Base-by-base conservation (phyloP, 2,113 vertebrate species). In the Perccottus glenii region DNA sequence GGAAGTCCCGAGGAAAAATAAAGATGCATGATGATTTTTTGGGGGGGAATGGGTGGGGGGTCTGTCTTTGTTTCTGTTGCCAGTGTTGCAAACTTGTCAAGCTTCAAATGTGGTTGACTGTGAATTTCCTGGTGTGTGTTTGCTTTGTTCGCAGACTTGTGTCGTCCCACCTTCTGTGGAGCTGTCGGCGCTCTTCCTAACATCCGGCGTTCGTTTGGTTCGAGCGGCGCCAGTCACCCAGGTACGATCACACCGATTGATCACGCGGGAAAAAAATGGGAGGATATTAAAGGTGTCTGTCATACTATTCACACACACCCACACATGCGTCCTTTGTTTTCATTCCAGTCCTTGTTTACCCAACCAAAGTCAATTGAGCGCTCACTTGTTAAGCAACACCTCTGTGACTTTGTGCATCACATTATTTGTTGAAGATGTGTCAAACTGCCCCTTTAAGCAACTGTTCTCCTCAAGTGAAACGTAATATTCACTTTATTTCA, bases 211-310 rank as follows among this genome's bases (percentile, higher is more conserved):
- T 64, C 35, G 44, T 12, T 46, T 14, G 7, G 76, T 81, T 63
- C 83, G 73, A 84, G 77, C 79, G 58, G 79, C 64, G 77, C 74
- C 83, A 85, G 82, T 82, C 82, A 58, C 84, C 40, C 88, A 90
- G 92, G 92, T 92, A 93, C 74, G 82, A 87, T 90, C 84, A 73
- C 72, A 67, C 78, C 85, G 51, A 89, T 84, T 92, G 88, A 91
- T 90, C 90, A 82, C 77, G 58, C 60, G 52, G 53, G 72, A 87
- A 93, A 82, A 78, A 88, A 92, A 82, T 79, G 71, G 87, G 89
- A 93, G 92, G 93, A 88, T 94, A 94, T 93, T 92, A 90, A 91
- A 93, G 91, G 86, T 93, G 93, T 91, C 95, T 94, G 94, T 94
- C 94, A 94, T 91, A n/a, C n/a, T n/a, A 85, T 88, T 84, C 86